phyloP scores from a whole-genome alignment of 1,140 invertebrate genomes.

The Aphaenogaster ashmeadi region DNA sequence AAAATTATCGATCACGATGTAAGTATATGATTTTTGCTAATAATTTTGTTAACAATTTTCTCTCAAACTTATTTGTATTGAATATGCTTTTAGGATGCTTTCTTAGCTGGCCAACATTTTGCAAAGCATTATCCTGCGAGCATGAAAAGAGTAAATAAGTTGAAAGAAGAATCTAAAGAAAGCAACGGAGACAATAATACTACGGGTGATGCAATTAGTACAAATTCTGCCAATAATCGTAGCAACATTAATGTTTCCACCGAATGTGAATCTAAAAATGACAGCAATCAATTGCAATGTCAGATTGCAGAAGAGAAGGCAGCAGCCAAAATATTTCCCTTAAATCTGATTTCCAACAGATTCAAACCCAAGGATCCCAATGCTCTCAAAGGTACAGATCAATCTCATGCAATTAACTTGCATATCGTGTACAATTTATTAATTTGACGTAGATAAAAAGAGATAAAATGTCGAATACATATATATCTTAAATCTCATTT shows the following conservation, averaged over 20 bases:
- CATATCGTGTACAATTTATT: not conserved
- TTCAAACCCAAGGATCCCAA: constrained; percentile 81
- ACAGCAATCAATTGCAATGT: constrained; percentile 61
- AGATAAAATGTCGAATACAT: not conserved
- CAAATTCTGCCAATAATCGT: constrained; percentile 29
- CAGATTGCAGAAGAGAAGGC: constrained; percentile 81
- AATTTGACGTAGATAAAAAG: not conserved
- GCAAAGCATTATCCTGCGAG: constrained; percentile 91
- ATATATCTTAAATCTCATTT: not conserved
- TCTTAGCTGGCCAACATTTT: constrained; percentile 93
- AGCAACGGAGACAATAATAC: constrained; percentile 54
- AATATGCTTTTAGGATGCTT: constrained; percentile 88
- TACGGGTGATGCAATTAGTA: constrained; percentile 41
- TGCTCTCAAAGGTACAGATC: constrained; percentile 80
- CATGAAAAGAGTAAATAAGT: constrained; percentile 82
- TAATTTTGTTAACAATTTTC: not conserved
- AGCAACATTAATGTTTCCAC: constrained; percentile 41
- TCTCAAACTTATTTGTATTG: not conserved
- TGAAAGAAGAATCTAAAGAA: constrained; percentile 77
- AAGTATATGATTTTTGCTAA: constrained; percentile 60
- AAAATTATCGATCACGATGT: constrained; percentile 89
- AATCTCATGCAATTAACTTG: not conserved
- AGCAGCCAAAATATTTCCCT: constrained; percentile 83
- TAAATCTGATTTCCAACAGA: constrained; percentile 82
- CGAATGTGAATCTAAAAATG: constrained; percentile 10